Percentiles rank a stretch among this genome's conserved stretches.
phyloP scores from a whole-genome alignment of 2,797 vertebrate genomes.

The Anniella stebbinsi region DNA sequence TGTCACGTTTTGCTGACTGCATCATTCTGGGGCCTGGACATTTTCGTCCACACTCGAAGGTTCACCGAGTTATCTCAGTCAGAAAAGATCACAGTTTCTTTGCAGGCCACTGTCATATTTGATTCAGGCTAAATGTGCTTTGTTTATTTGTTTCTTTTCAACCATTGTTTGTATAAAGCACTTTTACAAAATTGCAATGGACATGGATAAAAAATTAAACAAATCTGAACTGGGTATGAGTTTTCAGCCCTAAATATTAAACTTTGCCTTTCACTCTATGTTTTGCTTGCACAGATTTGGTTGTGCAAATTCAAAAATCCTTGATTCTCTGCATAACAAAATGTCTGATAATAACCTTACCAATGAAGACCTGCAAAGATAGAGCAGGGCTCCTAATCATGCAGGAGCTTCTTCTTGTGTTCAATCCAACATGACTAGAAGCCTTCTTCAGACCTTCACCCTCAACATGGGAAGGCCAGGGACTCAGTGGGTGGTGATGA shows the following conservation, averaged over 20 bases:
- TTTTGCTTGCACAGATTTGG: not conserved
- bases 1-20: conserved; percentile 68
- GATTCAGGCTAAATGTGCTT: conserved; percentile 66
- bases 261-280: not conserved
- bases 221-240: conserved; percentile 60
- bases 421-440: no score
- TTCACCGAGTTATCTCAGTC: conserved; percentile 67
- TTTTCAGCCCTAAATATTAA: conserved; percentile 48
- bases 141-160: not conserved
- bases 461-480: no score
- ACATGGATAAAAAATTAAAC: conserved; percentile 13
- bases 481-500: no score
- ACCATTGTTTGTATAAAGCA: conserved; percentile 58
- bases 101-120: conserved; percentile 68
- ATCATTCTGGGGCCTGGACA: conserved; percentile 54
- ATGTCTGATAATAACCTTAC: no score
- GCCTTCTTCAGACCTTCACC: no score
- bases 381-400: not conserved
- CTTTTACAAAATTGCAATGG: conserved; percentile 58
- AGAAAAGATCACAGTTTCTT: conserved; percentile 66
- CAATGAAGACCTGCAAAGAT: not conserved
- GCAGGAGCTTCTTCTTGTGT: no score
- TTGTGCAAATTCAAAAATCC: not conserved
- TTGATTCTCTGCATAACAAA: no score
- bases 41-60: conserved; percentile 66